Evolutionary conservation across 2,113 vertebrate species (phyloP), one percentile per base, ranked within the genome.

Genomic region (Gila orcuttii): DNA sequence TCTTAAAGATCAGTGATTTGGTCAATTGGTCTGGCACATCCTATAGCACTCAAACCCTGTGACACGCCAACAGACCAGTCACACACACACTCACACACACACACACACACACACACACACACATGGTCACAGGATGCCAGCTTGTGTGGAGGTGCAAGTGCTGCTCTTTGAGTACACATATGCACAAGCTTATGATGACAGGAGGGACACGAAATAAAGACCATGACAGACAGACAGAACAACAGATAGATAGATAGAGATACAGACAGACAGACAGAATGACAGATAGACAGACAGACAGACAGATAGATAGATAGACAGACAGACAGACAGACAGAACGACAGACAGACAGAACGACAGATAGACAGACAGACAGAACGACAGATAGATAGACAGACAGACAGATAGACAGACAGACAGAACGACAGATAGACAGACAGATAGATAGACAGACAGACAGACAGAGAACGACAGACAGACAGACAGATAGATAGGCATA

Each of bases 1-100:
- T 93, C 94, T 94, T 95, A 95, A 95, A 95, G 95, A 95, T 95
- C 94, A 95, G 90, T 93, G 95, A 95, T 95, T 95, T 95, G 94
- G 94, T 95, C 94, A 95, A 95, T 95, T 95, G 94, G 94, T 91
- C 91, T 94, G 94, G 93, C 94, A 95, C 91, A 89, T 94, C 90
- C 90, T 91, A 94, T 95, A 91, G 87, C 90, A 91, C 81, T 91
- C 93, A 93, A 93, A 93, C 93, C 93, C 94, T 23, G 25, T 93
- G 93, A 94, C 93, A 93, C 93, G 93, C 91, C 94, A 95, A 93
- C 94, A 94, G 93, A 92, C 87, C 92, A 60, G 83, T 82, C 87
- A 39, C 77, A 71, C 87, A 80, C 59, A 73, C 28, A 28, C 28
- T 1, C 77, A 85, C 68, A 90, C 77, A 85, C 68, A 90, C 77